phyloP scores from a whole-genome alignment of 64 coral and sea anemone genomes.

The Dendronephthya gigantea region DNA sequence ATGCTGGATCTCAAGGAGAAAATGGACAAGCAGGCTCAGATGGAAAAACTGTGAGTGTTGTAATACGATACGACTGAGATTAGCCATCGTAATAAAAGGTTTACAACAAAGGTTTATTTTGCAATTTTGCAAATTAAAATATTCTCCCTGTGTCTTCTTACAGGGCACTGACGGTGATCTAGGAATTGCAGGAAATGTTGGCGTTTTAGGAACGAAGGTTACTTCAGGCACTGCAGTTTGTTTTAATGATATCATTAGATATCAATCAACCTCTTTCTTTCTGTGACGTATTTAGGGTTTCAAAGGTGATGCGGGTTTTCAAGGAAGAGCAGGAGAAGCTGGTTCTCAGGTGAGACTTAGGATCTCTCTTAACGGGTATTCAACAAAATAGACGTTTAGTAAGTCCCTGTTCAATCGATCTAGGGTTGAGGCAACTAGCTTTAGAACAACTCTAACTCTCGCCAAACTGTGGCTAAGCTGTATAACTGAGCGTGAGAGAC shows the following conservation, averaged over 20 bases:
- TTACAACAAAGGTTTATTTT: too few species aligned
- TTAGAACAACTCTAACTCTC: too few species aligned
- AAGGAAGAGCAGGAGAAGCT: not conserved
- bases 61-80: not conserved
- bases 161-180: not conserved
- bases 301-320: not conserved
- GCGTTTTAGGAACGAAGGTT: not conserved
- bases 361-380: not conserved
- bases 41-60: not conserved
- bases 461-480: too few species aligned
- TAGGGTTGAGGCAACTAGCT: too few species aligned
- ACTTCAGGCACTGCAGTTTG: not conserved
- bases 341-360: not conserved
- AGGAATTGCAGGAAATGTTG: not conserved
- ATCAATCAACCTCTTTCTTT: not conserved
- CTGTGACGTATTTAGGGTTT: not conserved
- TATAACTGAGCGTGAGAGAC: too few species aligned
- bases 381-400: not conserved
- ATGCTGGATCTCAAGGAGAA: not conserved
- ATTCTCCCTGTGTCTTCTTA: not conserved
- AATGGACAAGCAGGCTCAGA: not conserved
- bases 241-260: not conserved
- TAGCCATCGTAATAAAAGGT: not conserved
- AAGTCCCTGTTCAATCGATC: too few species aligned
- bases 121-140: too few species aligned